Evolutionary conservation across 2,888 invertebrate species (phyloP).

Genomic region (Cynaeus angustus): DNA sequence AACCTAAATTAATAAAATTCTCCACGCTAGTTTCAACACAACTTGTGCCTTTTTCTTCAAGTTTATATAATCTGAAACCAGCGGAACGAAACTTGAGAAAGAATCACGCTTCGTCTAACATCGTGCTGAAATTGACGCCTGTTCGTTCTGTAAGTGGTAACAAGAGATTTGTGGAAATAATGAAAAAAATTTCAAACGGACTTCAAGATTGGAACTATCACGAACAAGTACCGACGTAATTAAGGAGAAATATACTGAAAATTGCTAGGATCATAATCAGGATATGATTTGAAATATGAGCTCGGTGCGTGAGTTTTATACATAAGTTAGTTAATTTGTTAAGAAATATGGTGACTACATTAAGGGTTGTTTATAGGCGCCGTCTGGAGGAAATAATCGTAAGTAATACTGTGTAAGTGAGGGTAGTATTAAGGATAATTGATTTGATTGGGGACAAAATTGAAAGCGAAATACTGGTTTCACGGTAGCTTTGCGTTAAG

Average conservation of each 20-base stretch:
- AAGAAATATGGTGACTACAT: not conserved
- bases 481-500: too few species aligned
- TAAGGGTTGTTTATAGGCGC: too few species aligned
- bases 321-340: conserved; percentile 10
- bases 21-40: not conserved
- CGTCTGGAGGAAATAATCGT: not conserved
- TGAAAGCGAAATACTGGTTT: too few species aligned
- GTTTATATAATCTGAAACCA: conserved; percentile 6
- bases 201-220: not conserved
- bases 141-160: conserved; percentile 24
- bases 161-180: conserved; percentile 11
- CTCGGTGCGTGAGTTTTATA: conserved; percentile 9
- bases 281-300: conserved; percentile 8
- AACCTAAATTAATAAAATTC: conserved; percentile 5
- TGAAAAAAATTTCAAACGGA: conserved; percentile 11
- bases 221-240: not conserved
- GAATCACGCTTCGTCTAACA: conserved; percentile 22
- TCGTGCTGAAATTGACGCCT: conserved; percentile 11
- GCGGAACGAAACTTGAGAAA: conserved; percentile 18
- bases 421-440: not conserved
- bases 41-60: conserved; percentile 9
- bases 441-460: too few species aligned
- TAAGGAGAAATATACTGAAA: not conserved
- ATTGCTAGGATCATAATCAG: not conserved
- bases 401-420: too few species aligned